These are phyloP conservation scores for Drosophila asahinai DNA, from an alignment of 1,140 invertebrate species.

Conservation along the genomic window DNA sequence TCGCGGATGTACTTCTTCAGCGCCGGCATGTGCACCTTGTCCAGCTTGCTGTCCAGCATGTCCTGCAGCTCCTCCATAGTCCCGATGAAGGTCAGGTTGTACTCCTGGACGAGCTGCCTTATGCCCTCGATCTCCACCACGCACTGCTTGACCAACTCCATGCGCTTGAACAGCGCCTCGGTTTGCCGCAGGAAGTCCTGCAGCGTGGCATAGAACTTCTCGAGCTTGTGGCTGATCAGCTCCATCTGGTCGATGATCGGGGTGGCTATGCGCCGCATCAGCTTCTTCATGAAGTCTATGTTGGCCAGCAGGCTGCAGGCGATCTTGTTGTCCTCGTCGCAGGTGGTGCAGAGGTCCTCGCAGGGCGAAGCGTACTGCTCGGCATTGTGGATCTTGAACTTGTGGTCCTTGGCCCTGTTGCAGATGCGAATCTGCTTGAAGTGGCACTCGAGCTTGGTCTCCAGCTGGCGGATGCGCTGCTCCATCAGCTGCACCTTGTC, in stretches of 20 bases:
- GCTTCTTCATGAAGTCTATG: conserved; percentile 73
- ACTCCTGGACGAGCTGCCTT: conserved; percentile 50
- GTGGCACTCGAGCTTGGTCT: conserved; percentile 61
- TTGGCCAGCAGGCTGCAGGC: conserved; percentile 71
- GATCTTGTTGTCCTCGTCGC: conserved; percentile 74
- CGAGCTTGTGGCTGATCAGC: conserved; percentile 37
- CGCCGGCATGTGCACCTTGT: conserved; percentile 78
- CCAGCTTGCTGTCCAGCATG: conserved; percentile 80
- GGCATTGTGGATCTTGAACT: conserved; percentile 35
- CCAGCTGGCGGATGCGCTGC: conserved; percentile 54
- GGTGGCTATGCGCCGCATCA: conserved; percentile 66
- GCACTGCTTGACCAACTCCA: conserved; percentile 69
- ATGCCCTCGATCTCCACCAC: conserved; percentile 71
- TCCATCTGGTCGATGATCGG: conserved; percentile 65
- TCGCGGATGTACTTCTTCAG: conserved; percentile 79
- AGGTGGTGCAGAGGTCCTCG: conserved; percentile 75
- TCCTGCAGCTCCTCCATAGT: conserved; percentile 84
- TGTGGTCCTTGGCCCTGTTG: conserved; percentile 59
- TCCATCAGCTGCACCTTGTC: conserved; percentile 59
- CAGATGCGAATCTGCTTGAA: conserved; percentile 68
- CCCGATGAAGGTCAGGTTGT: conserved; percentile 68
- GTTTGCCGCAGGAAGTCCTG: conserved; percentile 45
- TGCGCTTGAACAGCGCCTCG: conserved; percentile 53
- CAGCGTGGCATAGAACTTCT: conserved; percentile 54
- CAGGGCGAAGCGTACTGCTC: conserved; percentile 61